These are phyloP conservation scores for Tenebrosternarchus preto DNA, from an alignment of 2,113 vertebrate genomes.

Conservation along the genomic window DNA sequence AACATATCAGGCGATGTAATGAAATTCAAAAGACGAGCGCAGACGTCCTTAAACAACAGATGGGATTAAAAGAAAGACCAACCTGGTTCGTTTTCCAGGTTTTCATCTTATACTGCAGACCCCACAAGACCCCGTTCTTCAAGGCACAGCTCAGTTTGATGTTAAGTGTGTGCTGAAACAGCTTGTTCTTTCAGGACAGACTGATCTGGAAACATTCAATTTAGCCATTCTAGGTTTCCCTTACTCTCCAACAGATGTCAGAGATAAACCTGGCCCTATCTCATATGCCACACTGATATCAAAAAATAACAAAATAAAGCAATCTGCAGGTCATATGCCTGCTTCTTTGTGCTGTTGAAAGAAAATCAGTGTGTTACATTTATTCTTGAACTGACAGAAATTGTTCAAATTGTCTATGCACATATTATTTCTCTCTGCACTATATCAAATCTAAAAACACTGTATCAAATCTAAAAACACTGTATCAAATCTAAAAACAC, in stretches of 20 bases:
- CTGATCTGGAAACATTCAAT: slow-evolving; percentile 22
- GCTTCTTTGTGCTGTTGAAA: slow-evolving; percentile 20
- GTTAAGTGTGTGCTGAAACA: slow-evolving; percentile 31
- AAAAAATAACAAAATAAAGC: slow-evolving; percentile 45
- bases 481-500: slow-evolving; percentile 19
- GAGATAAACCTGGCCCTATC: slow-evolving; percentile 12
- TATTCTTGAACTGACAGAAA: slow-evolving; percentile 41
- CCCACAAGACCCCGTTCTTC: slow-evolving; percentile 30
- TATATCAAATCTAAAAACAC: slow-evolving; percentile 19
- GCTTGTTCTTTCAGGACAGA: slow-evolving; percentile 28
- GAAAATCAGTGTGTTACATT: slow-evolving; percentile 36
- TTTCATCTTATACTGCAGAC: slow-evolving; percentile 52
- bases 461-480: no score
- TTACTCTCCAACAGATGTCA: background rate
- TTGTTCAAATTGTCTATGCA: slow-evolving; percentile 41
- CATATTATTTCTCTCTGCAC: slow-evolving; percentile 47
- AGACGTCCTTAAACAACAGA: slow-evolving; percentile 48
- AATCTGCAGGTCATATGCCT: slow-evolving; percentile 36
- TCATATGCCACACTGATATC: background rate
- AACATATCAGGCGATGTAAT: slow-evolving; percentile 22
- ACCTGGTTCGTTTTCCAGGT: slow-evolving; percentile 44
- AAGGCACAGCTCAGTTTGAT: slow-evolving; percentile 32
- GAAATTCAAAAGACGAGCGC: slow-evolving; percentile 35
- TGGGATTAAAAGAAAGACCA: slow-evolving; percentile 54
- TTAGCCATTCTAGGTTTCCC: slow-evolving; percentile 11